Conservation (phyloP, 1,140 invertebrate species). For the Heliconius himera region DNA sequence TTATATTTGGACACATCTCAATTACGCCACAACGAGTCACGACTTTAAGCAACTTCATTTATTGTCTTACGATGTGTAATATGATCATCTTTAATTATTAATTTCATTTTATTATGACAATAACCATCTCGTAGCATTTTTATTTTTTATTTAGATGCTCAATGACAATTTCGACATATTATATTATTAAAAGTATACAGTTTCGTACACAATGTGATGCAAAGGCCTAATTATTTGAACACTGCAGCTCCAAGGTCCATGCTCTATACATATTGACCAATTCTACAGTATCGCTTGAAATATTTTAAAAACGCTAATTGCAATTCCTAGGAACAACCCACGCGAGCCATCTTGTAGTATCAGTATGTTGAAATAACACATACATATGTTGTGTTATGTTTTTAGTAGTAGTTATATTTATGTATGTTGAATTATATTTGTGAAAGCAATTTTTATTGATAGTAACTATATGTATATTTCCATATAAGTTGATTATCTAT, state of each 20-base stretch:
- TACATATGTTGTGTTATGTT: no score
- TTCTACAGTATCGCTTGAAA: slow-evolving; percentile 18
- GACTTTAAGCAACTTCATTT: no score
- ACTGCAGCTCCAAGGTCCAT: slow-evolving; percentile 31
- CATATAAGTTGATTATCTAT: no score
- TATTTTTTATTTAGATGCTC: background rate
- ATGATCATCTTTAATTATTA: background rate
- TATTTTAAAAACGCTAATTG: slow-evolving; percentile 33
- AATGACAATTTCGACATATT: slow-evolving; percentile 18
- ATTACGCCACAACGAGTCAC: no score
- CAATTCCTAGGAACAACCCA: slow-evolving; percentile 31
- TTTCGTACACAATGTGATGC: slow-evolving; percentile 22
- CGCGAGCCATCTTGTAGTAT: background rate
- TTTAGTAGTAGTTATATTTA: no score
- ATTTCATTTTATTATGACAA: background rate
- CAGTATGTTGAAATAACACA: background rate
- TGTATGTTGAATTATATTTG: no score
- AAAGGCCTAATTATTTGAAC: slow-evolving; percentile 32
- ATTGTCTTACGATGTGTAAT: no score
- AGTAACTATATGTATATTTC: no score
- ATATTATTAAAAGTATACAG: slow-evolving; percentile 11
- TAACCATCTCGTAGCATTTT: background rate
- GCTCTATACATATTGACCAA: slow-evolving; percentile 24
- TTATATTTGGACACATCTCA: no score
- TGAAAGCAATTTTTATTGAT: no score